phyloP scores from a whole-genome alignment of 2,797 vertebrate species.

The Allobates femoralis region DNA sequence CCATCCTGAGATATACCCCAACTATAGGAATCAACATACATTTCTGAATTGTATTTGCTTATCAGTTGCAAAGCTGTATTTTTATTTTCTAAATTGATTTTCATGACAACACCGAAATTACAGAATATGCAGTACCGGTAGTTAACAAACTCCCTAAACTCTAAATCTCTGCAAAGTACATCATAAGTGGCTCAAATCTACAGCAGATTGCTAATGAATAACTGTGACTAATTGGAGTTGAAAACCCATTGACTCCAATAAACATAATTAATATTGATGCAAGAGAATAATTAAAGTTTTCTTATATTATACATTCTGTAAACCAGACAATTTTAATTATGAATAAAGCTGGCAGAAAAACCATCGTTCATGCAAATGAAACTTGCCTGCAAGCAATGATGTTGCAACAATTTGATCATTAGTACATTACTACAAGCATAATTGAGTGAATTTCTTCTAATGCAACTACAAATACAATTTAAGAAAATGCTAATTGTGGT shows the following conservation, averaged over 20 bases:
- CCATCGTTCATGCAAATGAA: conserved; percentile 32
- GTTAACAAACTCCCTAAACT: conserved; percentile 9
- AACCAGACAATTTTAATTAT: conserved; percentile 52
- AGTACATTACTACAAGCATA: conserved; percentile 14
- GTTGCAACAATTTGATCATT: conserved; percentile 35
- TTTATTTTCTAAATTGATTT: not conserved
- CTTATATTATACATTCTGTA: conserved; percentile 42
- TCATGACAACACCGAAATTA: not conserved
- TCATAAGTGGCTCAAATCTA: conserved; percentile 12
- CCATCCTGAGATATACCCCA: too few species aligned
- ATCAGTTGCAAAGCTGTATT: too few species aligned
- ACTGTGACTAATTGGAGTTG: conserved; percentile 43
- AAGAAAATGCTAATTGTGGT: not conserved
- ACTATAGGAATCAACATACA: too few species aligned
- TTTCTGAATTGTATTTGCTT: too few species aligned
- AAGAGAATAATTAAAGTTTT: conserved; percentile 43
- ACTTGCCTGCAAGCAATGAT: conserved; percentile 48
- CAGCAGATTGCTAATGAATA: conserved; percentile 43
- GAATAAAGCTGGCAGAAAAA: conserved; percentile 37
- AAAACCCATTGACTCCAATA: conserved; percentile 46
- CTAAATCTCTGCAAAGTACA: not conserved
- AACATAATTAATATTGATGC: conserved; percentile 56
- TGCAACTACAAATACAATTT: conserved; percentile 15
- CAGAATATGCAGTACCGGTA: not conserved
- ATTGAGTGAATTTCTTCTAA: conserved; percentile 30